phyloP scores from a whole-genome alignment of 2,888 invertebrate genomes.

The Therioaphis trifolii region DNA sequence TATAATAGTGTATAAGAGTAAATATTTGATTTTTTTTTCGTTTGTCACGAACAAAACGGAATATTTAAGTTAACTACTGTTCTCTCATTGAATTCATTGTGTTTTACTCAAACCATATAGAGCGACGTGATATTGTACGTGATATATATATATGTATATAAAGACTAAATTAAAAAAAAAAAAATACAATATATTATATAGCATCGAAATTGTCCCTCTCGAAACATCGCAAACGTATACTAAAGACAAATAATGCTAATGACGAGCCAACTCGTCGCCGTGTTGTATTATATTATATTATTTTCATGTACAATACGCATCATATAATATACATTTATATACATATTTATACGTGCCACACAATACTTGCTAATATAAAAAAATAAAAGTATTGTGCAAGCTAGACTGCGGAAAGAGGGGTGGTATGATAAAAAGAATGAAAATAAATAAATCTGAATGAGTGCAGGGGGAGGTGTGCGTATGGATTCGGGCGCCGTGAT shows the following conservation, averaged over 20 bases:
- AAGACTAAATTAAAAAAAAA: not conserved
- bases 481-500: not conserved
- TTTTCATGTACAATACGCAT: not conserved
- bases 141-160: not conserved
- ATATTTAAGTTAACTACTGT: not conserved
- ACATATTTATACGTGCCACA: not conserved
- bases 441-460: too few relatives aligned
- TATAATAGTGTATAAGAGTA: not conserved
- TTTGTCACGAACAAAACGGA: not conserved
- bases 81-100: not conserved
- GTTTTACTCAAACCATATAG: not conserved
- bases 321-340: too few relatives aligned
- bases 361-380: constrained; percentile 19
- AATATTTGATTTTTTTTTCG: not conserved
- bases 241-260: constrained; percentile 49
- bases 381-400: not conserved
- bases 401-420: too few relatives aligned
- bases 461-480: not conserved
- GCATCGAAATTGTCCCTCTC: constrained; percentile 13
- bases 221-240: not conserved
- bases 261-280: not conserved
- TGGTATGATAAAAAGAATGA: too few relatives aligned
- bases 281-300: not conserved
- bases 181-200: not conserved
- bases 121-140: not conserved